Base-by-base conservation (phyloP, 2,888 invertebrate species). In the Anthophora plumipes region DNA sequence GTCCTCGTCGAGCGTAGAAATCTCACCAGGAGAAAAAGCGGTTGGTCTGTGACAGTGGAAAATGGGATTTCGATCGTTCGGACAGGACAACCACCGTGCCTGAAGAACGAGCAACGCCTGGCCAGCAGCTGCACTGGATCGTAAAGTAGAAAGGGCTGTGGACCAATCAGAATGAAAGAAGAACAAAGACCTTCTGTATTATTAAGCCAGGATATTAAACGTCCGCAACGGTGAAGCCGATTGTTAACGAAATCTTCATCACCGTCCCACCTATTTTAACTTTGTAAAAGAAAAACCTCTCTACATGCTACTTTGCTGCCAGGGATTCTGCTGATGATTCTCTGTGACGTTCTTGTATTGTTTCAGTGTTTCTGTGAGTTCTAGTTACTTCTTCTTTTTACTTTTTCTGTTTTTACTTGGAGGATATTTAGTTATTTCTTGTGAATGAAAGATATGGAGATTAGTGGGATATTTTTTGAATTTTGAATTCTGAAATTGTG, bases 151-250 rank as follows among this genome's bases (percentile, higher is more conserved):
- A 79, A 71, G 81, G 77, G 25, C 66, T 41, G 63, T 64, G 52
- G 66, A 75, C 78, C 83, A 83, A 84, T 83, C 81, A 46, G 77
- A 64, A 76, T 63, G 75, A 55, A 72, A 69, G 70, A 78, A 67
- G 86, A 83, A 86, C 88, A 86, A 83, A 86, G 88, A 84, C 67
- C 64, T 54, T 71, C 72, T 80, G 80, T 86, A 82, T 84, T 88
- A 87, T 87, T 88, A 87, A 87, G 72, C 78, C 88, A 74, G 87
- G 88, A 85, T 87, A 87, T 87, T 87, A 87, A 87, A 87, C 75
- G 88, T 88, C 85, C 77, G 74, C 66, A 74, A 70, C 83, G 70
- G 60, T 73, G 70, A 74, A 64, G 60, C 69, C 68, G 77, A 79
- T 80, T 79, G 75, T 83, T 66, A 75, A 61, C 57, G 75, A 64